Conservation (phyloP, 2,113 vertebrate species). For the Perca fluviatilis region DNA sequence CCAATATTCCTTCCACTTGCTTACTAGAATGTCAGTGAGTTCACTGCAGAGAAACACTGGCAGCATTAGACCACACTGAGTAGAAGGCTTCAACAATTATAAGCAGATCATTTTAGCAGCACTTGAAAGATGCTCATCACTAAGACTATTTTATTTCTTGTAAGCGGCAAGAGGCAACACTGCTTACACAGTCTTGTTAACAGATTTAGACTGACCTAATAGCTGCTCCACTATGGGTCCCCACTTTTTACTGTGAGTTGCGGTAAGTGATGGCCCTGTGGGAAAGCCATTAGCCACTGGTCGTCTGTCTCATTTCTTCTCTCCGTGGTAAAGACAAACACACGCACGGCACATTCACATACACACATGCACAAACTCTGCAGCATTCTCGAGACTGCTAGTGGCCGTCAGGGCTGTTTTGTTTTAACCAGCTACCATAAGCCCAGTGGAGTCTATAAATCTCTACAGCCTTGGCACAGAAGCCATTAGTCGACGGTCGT, state of each 20-base stretch:
- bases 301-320: slow-evolving; percentile 37
- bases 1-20: not conserved
- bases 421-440: slow-evolving; percentile 56
- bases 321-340: slow-evolving; percentile 16
- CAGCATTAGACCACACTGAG: not conserved
- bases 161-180: not conserved
- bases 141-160: slow-evolving; percentile 1
- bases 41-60: not conserved
- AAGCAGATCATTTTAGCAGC: not conserved
- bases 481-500: slow-evolving; percentile 43
- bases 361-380: slow-evolving; percentile 26
- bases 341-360: not conserved
- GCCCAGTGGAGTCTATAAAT: slow-evolving; percentile 50
- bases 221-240: slow-evolving; percentile 41
- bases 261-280: slow-evolving; percentile 53
- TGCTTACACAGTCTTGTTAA: slow-evolving; percentile 33
- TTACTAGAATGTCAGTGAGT: not conserved
- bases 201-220: slow-evolving; percentile 43
- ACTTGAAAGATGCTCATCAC: slow-evolving; percentile 1
- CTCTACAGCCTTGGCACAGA: slow-evolving; percentile 45
- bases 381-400: slow-evolving; percentile 38
- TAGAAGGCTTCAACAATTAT: not conserved
- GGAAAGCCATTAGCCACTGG: slow-evolving; percentile 65
- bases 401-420: slow-evolving; percentile 56
- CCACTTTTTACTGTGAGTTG: slow-evolving; percentile 44